Evolutionary conservation across 2,888 invertebrate genomes (phyloP).

Genomic region (Drosophila phalerata): DNA sequence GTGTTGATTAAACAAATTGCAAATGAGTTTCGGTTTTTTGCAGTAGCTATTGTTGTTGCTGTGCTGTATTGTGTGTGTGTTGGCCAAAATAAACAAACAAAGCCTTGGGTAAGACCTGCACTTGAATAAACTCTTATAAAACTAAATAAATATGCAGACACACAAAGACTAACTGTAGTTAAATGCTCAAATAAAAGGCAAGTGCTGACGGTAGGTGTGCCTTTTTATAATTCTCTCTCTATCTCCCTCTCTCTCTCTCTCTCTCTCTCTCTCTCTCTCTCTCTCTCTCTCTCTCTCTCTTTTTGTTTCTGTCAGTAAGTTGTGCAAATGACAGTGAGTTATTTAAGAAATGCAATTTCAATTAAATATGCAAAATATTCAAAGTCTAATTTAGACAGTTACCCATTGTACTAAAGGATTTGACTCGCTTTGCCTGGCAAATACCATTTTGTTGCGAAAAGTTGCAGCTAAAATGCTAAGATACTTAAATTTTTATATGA

Average conservation of each 20-base stretch:
- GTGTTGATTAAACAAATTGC: constrained; percentile 81
- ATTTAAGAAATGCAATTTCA: constrained; percentile 80
- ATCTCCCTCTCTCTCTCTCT: background rate
- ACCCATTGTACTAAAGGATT: constrained; percentile 36
- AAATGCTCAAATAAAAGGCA: constrained; percentile 67
- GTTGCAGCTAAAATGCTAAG: constrained; percentile 55
- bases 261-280: background rate
- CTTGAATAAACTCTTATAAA: constrained; percentile 78
- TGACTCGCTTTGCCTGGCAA: constrained; percentile 32
- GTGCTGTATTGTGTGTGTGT: constrained; percentile 23
- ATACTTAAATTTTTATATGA: constrained; percentile 79
- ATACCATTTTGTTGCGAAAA: constrained; percentile 51
- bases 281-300: background rate
- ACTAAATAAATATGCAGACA: constrained; percentile 68
- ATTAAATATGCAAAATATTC: constrained; percentile 80
- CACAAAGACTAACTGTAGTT: constrained; percentile 52
- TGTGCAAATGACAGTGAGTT: constrained; percentile 73
- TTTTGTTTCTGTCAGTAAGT: constrained; percentile 9
- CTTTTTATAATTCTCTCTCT: background rate
- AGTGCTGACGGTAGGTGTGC: constrained; percentile 36
- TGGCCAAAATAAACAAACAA: constrained; percentile 68
- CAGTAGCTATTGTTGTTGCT: constrained; percentile 24
- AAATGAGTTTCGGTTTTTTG: constrained; percentile 70
- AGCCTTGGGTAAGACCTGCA: constrained; percentile 71
- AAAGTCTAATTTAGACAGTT: constrained; percentile 76